Conservation (phyloP, 2,888 invertebrate species). For the Scrobipalpa costella region DNA sequence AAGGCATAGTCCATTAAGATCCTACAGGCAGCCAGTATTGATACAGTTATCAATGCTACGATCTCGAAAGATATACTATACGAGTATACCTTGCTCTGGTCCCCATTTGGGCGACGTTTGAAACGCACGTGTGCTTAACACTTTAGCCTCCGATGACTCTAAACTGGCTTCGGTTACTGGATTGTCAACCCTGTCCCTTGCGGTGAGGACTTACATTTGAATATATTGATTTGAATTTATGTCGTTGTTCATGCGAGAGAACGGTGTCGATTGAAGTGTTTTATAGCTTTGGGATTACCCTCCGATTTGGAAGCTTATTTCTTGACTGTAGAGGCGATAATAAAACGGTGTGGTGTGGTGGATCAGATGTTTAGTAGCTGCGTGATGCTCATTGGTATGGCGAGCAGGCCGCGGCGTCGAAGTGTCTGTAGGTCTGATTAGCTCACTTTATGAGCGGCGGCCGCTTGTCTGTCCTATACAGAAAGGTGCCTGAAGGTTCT, state of each 20-base stretch:
- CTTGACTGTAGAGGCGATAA: constrained; percentile 39
- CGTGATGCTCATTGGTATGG: constrained; percentile 59
- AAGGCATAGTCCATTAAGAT: constrained; percentile 50
- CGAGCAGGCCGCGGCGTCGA: constrained; percentile 71
- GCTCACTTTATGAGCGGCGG: constrained; percentile 67
- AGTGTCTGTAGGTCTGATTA: constrained; percentile 77
- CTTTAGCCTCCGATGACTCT: constrained; percentile 52
- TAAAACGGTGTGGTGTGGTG: constrained; percentile 31
- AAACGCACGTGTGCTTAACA: constrained; percentile 74
- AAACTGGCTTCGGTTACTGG: constrained; percentile 27
- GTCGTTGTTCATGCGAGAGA: constrained; percentile 51
- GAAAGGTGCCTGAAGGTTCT: constrained; percentile 22
- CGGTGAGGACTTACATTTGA: constrained; percentile 39
- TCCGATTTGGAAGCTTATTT: constrained; percentile 41
- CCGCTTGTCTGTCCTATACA: constrained; percentile 53
- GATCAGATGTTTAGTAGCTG: constrained; percentile 49
- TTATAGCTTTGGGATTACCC: constrained; percentile 45
- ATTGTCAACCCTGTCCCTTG: constrained; percentile 41
- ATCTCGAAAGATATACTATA: constrained; percentile 67
- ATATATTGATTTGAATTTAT: constrained; percentile 37
- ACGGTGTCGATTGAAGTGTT: constrained; percentile 55
- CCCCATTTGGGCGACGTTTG: constrained; percentile 55
- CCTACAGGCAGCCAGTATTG: constrained; percentile 53
- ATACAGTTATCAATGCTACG: constrained; percentile 65
- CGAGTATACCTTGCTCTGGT: constrained; percentile 60